phyloP scores from a whole-genome alignment of 2,113 vertebrate species.

The Myodes glareolus region DNA sequence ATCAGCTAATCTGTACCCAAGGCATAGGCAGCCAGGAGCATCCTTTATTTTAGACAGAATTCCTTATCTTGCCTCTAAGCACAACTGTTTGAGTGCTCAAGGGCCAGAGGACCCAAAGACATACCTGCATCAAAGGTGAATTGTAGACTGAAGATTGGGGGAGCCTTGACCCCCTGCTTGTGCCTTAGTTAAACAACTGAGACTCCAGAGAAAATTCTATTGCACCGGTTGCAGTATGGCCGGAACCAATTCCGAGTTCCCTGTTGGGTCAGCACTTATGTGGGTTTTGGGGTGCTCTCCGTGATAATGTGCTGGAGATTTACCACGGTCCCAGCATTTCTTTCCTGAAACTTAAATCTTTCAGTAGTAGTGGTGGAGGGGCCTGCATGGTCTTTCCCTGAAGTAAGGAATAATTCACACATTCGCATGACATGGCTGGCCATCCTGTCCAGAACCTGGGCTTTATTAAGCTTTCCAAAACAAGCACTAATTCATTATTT shows the following conservation, averaged over 20 bases:
- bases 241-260: neutral
- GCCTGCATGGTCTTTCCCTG: neutral
- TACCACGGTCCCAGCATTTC: neutral
- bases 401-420: neutral
- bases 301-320: neutral
- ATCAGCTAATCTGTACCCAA: conserved; percentile 85
- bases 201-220: conserved; percentile 13
- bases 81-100: conserved; percentile 61
- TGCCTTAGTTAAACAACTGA: neutral
- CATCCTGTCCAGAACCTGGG: neutral
- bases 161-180: conserved; percentile 25
- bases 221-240: neutral
- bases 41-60: conserved; percentile 82
- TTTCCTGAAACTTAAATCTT: neutral
- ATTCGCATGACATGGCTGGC: neutral
- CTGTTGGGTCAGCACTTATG: neutral
- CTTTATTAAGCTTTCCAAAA: neutral
- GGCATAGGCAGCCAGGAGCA: conserved; percentile 71
- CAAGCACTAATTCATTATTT: conserved; percentile 15
- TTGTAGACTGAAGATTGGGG: neutral
- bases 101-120: conserved; percentile 13
- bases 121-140: conserved; percentile 25
- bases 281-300: neutral
- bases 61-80: conserved; percentile 40
- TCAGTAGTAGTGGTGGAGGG: neutral